Base-by-base conservation (phyloP, 2,113 vertebrate species). In the Odontophorus gujanensis region DNA sequence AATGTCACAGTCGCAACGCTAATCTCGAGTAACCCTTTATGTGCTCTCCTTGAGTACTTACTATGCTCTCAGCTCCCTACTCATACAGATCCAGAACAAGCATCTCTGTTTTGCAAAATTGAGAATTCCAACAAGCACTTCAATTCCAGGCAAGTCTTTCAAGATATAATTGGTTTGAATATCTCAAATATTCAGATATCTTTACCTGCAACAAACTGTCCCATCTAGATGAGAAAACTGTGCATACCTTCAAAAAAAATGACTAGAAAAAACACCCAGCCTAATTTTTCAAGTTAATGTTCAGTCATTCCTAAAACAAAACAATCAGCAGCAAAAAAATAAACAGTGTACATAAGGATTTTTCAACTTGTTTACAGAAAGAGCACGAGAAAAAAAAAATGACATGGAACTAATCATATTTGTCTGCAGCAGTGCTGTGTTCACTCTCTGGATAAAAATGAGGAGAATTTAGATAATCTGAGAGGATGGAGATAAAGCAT, bases 131-230 rank as follows among this genome's bases (percentile, higher is more conserved):
- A 45, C 24, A 81, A 47, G 13, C 26, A 26, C 76, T 92, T 90
- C 72, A 51, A 79, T 92, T 65, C 48, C 48, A 92, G 62, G 50
- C 69, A 89, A 8, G 43, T 86, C 62, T 93, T 92, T 94, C 58
- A 82, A 72, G 62, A 72, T 89, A 22, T 47, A 61, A 53, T 81
- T 81, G 34, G 13, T 81, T 51, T 91, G 74, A 85, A 8, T 48
- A 73, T 61, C 69, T 92, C 51, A 88, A 75, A 53, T 34, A 65
- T 86, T 75, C 62, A 93, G 7, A 47, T 74, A 53, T 40, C 77
- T 90, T 58, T 65, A 89, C 58, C 13, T 81, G 81, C 66, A 95
- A 81, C 53, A 57, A 53, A 48, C 43, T 87, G 76, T 78, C 78
- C 74, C n/a, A 65, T 26, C 72, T 5, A 68, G n/a, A 48, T 68